Percentiles rank a stretch among this genome's conserved stretches.
Evolutionary conservation across 1,140 invertebrate species (phyloP).

Genomic region (Oryctes rhinoceros): DNA sequence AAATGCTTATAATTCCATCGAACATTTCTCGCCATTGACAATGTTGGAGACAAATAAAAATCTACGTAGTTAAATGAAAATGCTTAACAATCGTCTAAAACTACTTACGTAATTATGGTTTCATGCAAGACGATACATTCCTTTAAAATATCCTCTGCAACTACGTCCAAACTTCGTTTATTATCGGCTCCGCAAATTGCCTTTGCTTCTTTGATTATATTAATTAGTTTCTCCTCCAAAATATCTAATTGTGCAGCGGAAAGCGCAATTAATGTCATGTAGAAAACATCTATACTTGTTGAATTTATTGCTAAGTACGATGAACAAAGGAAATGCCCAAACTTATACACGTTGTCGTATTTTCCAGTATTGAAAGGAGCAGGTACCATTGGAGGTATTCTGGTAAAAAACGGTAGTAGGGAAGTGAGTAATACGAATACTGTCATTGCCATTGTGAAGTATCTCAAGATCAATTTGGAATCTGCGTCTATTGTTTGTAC

Average conservation of each 20-base stretch:
- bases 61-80: too few species aligned
- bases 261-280: background rate
- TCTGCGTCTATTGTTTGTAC: background rate
- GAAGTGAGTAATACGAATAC: background rate
- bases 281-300: background rate
- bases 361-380: conserved; percentile 13
- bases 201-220: background rate
- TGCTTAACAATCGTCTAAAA: background rate
- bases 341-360: background rate
- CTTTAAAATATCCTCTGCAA: conserved; percentile 29
- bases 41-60: too few species aligned
- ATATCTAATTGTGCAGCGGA: conserved; percentile 13
- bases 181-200: background rate
- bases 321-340: background rate
- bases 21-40: too few species aligned
- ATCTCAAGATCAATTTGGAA: background rate
- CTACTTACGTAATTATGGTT: conserved; percentile 20
- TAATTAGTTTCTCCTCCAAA: conserved; percentile 8
- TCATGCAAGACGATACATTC: conserved; percentile 10
- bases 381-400: background rate
- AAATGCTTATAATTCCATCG: too few species aligned
- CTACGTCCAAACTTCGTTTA: too few species aligned
- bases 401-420: background rate
- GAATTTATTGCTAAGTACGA: background rate
- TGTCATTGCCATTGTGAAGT: background rate